Base-by-base conservation (phyloP, 2,888 invertebrate species). In the Syritta pipiens region DNA sequence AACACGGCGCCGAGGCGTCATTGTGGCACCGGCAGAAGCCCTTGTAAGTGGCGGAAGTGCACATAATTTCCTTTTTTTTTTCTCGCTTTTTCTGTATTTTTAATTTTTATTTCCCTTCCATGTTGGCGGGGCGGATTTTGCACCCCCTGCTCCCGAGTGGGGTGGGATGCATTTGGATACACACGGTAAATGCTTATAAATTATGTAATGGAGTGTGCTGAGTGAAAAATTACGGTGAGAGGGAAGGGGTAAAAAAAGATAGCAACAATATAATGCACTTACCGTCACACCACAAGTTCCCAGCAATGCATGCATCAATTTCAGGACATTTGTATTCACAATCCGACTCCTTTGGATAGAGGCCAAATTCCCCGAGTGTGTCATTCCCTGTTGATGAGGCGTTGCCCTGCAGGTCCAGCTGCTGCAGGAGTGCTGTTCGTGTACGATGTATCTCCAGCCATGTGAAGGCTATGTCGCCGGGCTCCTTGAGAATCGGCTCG, bases 241-340 rank as follows among this genome's bases (percentile, higher is more conserved):
- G 26, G 1, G 28, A 42, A 17, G 32, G n/a, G 17, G n/a, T 22
- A 37, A 51, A 51, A 10, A 32, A 32, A 10, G 40, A 22, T 26
- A 48, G 37, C 44, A 59, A 68, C 37, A 75, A 46, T 81, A 69
- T 48, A 42, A 35, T 81, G 86, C 86, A 88, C 85, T 90, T 90
- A 83, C 94, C 94, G 87, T 94, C 94, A 88, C 94, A 94, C 93
- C 94, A 94, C 83, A 95, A 89, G 84, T 91, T 91, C 68, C 91
- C 90, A 85, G 93, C 91, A 87, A 95, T 94, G 89, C 95, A 95
- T 42, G 95, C 95, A 86, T 93, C 93, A 84, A 95, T 90, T 89
- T 94, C 92, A 9, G 92, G 92, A 88, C 95, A 95, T 86, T 91
- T 91, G 85, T 91, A 90, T 82, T 90, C 89, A 86, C 92, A 93